phyloP scores from a whole-genome alignment of 2,888 invertebrate species.

The Heterodera filipjevi region DNA sequence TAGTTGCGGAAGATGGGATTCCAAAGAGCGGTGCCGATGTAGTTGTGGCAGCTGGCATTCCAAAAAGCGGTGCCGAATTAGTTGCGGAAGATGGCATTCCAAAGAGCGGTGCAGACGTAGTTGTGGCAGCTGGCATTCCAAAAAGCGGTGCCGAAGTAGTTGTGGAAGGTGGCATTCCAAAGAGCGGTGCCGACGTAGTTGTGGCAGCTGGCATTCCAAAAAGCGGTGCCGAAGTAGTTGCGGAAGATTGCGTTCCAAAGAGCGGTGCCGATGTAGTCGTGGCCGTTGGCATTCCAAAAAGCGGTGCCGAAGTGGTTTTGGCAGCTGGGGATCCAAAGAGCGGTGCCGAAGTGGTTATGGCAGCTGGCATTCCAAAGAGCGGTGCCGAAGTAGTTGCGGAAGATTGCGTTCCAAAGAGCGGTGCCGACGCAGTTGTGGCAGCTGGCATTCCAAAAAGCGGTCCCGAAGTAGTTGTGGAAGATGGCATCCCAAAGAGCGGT shows the following conservation, averaged over 20 bases:
- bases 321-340: background rate
- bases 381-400: too few relatives aligned
- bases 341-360: background rate
- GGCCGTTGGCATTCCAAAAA: too few relatives aligned
- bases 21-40: slow-evolving; percentile 12
- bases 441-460: too few relatives aligned
- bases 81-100: background rate
- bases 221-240: too few relatives aligned
- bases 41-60: background rate
- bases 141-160: background rate
- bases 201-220: too few relatives aligned
- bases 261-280: too few relatives aligned
- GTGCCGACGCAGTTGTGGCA: slow-evolving; percentile 11
- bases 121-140: background rate
- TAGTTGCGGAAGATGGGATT: too few relatives aligned
- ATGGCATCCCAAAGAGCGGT: slow-evolving; percentile 25
- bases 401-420: background rate
- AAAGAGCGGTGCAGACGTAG: slow-evolving; percentile 3
- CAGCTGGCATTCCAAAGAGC: too few relatives aligned
- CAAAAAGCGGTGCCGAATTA: too few relatives aligned
- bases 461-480: too few relatives aligned
- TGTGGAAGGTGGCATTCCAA: background rate
- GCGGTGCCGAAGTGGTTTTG: background rate
- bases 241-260: background rate
- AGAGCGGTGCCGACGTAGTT: background rate